Evolutionary conservation across 2,888 invertebrate genomes (phyloP).

Genomic region (Patella pellucida): DNA sequence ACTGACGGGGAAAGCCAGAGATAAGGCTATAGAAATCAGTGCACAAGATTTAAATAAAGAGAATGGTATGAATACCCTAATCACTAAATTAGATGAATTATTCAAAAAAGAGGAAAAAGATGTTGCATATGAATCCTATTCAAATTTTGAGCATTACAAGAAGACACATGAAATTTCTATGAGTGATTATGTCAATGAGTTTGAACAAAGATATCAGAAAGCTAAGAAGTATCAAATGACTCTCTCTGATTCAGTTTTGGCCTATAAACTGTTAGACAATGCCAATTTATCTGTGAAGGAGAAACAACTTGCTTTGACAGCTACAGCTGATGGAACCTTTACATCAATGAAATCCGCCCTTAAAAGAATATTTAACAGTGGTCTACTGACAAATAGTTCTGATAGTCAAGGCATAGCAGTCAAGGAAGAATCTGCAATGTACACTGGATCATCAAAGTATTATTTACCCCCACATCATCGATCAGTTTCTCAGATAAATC

Average conservation of each 20-base stretch:
- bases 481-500: no score
- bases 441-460: background rate
- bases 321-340: conserved; percentile 19
- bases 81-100: background rate
- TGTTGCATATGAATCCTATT: background rate
- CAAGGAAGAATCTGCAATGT: conserved; percentile 1
- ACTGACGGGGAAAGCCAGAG: background rate
- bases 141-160: background rate
- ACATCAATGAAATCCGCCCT: conserved; percentile 24
- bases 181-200: conserved; percentile 13
- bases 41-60: background rate
- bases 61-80: background rate
- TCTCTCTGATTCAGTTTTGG: conserved; percentile 13
- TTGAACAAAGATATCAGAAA: conserved; percentile 14
- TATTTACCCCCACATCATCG: no score
- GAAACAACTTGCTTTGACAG: conserved; percentile 25
- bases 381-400: background rate
- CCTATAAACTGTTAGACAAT: conserved; percentile 17
- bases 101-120: conserved; percentile 1
- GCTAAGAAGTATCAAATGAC: conserved; percentile 2
- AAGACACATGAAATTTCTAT: background rate
- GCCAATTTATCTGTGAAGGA: conserved; percentile 22
- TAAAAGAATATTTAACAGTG: conserved; percentile 3
- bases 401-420: background rate
- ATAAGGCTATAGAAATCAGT: conserved; percentile 2